Conservation (phyloP, 2,888 invertebrate genomes). For the Seira musarum region DNA sequence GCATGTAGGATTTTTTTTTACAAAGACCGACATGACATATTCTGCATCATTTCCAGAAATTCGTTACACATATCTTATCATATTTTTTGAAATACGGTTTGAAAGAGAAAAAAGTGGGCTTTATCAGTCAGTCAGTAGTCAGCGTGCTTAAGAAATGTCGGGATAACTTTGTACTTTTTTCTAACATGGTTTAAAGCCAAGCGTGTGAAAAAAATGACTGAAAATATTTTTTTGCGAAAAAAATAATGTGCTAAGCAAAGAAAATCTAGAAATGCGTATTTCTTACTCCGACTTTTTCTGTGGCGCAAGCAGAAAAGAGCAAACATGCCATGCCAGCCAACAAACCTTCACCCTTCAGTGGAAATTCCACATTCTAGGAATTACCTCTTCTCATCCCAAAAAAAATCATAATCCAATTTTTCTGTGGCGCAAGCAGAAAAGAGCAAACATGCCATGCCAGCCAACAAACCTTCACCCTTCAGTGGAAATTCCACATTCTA, state of each 20-base stretch:
- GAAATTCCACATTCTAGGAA: conserved; percentile 39
- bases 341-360: conserved; percentile 56
- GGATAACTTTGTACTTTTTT: no score
- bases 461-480: conserved; percentile 57
- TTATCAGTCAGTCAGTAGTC: no score
- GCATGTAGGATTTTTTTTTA: conserved; percentile 35
- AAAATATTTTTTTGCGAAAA: conserved; percentile 20
- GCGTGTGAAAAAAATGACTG: conserved; percentile 42
- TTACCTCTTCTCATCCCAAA: conserved; percentile 52
- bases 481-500: conserved; percentile 36
- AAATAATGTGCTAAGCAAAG: conserved; percentile 5
- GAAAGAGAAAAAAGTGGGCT: no score
- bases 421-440: conserved; percentile 2
- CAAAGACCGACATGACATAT: conserved; percentile 59
- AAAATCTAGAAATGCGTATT: conserved; percentile 18
- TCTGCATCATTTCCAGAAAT: conserved; percentile 57
- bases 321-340: conserved; percentile 47
- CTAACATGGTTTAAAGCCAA: conserved; percentile 28
- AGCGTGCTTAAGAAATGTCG: no score
- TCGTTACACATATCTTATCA: conserved; percentile 61
- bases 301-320: conserved; percentile 22
- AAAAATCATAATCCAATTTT: conserved; percentile 46
- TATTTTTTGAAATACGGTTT: conserved; percentile 53
- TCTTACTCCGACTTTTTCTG: conserved; percentile 10
- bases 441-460: conserved; percentile 46